Evolutionary conservation across 2,888 invertebrate species (phyloP).

Genomic region (Neoascia interrupta): DNA sequence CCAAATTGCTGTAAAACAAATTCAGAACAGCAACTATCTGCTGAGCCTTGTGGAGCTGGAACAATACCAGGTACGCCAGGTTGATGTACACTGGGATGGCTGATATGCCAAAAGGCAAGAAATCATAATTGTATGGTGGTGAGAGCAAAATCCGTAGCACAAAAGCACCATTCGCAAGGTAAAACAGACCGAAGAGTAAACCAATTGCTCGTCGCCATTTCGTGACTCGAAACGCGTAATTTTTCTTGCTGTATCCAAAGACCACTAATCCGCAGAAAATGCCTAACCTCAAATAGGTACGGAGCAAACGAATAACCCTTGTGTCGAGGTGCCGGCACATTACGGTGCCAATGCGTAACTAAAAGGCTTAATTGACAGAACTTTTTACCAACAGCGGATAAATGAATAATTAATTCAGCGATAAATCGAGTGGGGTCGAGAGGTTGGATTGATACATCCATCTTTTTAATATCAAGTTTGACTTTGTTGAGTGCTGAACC

Average conservation of each 20-base stretch:
- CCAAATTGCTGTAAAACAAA: no score
- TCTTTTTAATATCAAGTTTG: background rate
- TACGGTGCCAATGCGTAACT: conserved; percentile 19
- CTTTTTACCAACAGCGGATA: conserved; percentile 23
- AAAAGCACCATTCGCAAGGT: background rate
- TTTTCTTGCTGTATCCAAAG: background rate
- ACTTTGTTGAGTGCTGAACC: background rate
- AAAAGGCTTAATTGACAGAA: conserved; percentile 46
- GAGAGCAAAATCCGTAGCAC: no score
- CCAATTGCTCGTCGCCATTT: background rate
- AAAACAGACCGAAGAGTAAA: background rate
- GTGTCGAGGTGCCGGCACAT: conserved; percentile 19
- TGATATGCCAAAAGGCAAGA: no score
- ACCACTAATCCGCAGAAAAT: conserved; percentile 9
- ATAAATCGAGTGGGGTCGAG: no score
- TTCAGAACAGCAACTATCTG: no score
- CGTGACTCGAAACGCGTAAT: background rate
- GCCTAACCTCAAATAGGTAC: no score
- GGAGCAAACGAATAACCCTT: background rate
- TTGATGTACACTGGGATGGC: no score
- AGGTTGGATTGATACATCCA: background rate
- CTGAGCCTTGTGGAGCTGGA: no score
- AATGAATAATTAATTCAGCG: conserved; percentile 54
- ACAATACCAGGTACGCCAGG: no score
- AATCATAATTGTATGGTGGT: no score